phyloP scores from a whole-genome alignment of 2,888 invertebrate species.

The Drosophila percnosoma region DNA sequence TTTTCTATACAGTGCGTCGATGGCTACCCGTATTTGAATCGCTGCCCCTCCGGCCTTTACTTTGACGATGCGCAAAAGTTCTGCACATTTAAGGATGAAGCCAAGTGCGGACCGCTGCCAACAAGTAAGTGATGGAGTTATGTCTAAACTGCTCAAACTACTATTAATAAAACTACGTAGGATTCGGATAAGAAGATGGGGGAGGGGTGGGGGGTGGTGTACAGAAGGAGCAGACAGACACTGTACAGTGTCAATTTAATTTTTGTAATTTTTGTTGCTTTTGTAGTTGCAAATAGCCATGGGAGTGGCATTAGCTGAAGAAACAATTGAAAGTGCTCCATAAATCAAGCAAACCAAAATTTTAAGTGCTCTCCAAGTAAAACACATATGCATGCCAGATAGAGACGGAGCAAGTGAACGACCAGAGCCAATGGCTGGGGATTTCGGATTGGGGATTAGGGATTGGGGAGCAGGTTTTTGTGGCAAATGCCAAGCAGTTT shows the following conservation, averaged over 20 bases:
- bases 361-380: constrained; percentile 75
- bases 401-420: constrained; percentile 16
- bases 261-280: constrained; percentile 33
- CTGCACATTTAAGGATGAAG: constrained; percentile 95
- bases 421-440: constrained; percentile 6
- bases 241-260: constrained; percentile 40
- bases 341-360: constrained; percentile 68
- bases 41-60: constrained; percentile 95
- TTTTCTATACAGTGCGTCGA: constrained; percentile 91
- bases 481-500: constrained; percentile 71
- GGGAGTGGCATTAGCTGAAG: constrained; percentile 45
- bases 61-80: constrained; percentile 96
- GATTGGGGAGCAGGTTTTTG: constrained; percentile 26
- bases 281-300: constrained; percentile 45
- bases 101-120: constrained; percentile 94
- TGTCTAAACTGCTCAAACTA: constrained; percentile 36
- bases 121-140: constrained; percentile 89
- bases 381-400: constrained; percentile 45
- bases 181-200: neutral
- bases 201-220: too few relatives aligned
- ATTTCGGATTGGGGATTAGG: constrained; percentile 8
- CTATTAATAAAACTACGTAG: constrained; percentile 46
- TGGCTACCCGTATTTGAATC: constrained; percentile 93
- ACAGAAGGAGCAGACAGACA: neutral
- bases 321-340: constrained; percentile 77